Evolutionary conservation across 1,140 invertebrate species (phyloP).

Genomic region (Aphelinus atriplicis): DNA sequence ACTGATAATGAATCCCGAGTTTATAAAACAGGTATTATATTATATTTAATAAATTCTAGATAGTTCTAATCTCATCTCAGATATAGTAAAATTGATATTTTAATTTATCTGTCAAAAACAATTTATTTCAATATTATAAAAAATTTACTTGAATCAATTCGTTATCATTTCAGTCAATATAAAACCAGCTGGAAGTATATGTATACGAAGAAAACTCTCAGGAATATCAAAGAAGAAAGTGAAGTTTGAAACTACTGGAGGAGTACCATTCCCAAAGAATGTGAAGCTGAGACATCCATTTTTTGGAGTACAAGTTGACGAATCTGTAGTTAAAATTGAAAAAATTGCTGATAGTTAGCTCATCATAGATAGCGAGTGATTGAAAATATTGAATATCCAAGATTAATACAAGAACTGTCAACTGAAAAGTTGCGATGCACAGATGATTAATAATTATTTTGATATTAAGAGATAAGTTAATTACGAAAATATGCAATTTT

Average conservation of each 20-base stretch:
- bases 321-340: not conserved
- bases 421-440: not conserved
- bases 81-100: not conserved
- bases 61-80: not conserved
- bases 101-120: no score
- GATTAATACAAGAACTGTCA: not conserved
- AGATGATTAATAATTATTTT: no score
- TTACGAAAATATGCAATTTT: no score
- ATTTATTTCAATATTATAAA: not conserved
- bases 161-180: constrained; percentile 48
- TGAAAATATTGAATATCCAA: not conserved
- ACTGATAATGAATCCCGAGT: constrained; percentile 34
- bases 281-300: constrained; percentile 53
- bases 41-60: constrained; percentile 7
- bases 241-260: constrained; percentile 9
- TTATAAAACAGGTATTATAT: constrained; percentile 49
- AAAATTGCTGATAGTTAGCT: not conserved
- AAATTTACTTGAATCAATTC: constrained; percentile 12
- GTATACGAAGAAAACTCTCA: constrained; percentile 51
- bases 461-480: no score
- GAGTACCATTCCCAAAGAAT: constrained; percentile 49
- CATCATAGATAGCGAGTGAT: not conserved
- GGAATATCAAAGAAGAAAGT: constrained; percentile 28
- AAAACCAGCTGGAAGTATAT: constrained; percentile 46
- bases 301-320: constrained; percentile 44